Conservation (phyloP, 2,888 invertebrate genomes). For the Drosophila pseudotakahashii region DNA sequence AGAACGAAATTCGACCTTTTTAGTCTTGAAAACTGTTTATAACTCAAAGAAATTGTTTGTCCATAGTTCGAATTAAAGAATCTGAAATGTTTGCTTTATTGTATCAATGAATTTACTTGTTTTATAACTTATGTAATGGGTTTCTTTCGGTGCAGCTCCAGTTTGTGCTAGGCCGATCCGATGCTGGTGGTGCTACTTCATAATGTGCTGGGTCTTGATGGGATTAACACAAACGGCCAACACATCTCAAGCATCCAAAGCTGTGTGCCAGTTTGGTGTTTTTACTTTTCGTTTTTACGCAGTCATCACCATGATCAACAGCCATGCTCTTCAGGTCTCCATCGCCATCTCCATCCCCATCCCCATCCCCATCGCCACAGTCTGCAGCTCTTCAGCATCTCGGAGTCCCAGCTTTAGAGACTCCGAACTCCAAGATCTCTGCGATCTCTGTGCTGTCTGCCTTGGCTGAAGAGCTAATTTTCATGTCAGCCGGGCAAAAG, state of each 20-base stretch:
- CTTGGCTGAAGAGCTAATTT: slow-evolving; percentile 79
- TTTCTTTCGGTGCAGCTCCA: slow-evolving; percentile 55
- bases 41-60: no score
- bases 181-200: slow-evolving; percentile 73
- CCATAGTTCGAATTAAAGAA: no score
- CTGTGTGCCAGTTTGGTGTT: slow-evolving; percentile 72
- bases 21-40: no score
- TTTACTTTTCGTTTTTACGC: slow-evolving; percentile 67
- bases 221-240: slow-evolving; percentile 81
- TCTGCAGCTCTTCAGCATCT: slow-evolving; percentile 49
- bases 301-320: slow-evolving; percentile 72
- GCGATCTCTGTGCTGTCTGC: slow-evolving; percentile 62
- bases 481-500: slow-evolving; percentile 71
- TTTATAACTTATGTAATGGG: no score
- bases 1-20: no score
- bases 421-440: slow-evolving; percentile 25
- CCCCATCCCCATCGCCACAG: slow-evolving; percentile 39
- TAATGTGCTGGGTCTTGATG: slow-evolving; percentile 75
- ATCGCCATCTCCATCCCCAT: slow-evolving; percentile 29
- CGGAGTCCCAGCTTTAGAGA: slow-evolving; percentile 16
- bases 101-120: no score
- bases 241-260: slow-evolving; percentile 78
- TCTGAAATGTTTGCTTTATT: no score
- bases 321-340: slow-evolving; percentile 60
- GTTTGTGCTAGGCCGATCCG: slow-evolving; percentile 54